Conservation (phyloP, 2,888 invertebrate species). For the Andrena camellia region DNA sequence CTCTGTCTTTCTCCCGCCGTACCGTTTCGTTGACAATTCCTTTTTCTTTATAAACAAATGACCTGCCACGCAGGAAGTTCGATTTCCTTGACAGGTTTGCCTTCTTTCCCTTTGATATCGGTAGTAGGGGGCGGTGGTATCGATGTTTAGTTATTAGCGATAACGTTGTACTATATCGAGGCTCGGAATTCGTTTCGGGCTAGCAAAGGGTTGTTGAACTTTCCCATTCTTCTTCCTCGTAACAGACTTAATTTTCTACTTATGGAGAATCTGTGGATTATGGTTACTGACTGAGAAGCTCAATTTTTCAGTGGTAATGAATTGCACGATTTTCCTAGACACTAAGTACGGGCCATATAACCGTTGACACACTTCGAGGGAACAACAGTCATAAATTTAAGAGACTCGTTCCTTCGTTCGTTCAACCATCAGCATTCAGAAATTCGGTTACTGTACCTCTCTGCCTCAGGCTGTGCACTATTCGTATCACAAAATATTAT, state of each 20-base stretch:
- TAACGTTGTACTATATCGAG: neutral
- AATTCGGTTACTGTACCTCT: neutral
- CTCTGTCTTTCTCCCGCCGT: constrained; percentile 28
- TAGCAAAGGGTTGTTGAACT: too few species aligned
- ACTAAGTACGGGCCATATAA: neutral
- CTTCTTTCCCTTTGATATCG: neutral
- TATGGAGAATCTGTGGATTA: too few species aligned
- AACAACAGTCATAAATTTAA: constrained; percentile 23
- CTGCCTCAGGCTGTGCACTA: constrained; percentile 7
- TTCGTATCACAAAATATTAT: constrained; percentile 1
- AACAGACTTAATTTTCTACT: too few species aligned
- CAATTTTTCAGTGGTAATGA: neutral
- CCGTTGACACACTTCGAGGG: neutral
- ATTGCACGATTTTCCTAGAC: constrained; percentile 7
- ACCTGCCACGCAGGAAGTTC: neutral
- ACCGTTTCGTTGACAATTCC: constrained; percentile 35
- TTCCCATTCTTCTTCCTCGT: too few species aligned
- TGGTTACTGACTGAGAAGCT: too few species aligned
- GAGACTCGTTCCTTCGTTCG: constrained; percentile 22
- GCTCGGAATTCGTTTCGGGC: too few species aligned
- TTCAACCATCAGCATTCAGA: constrained; percentile 6
- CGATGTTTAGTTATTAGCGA: neutral
- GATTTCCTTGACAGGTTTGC: neutral
- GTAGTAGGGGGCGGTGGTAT: neutral
- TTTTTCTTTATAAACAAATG: constrained; percentile 31